These are phyloP conservation scores for Strigops habroptila DNA, from an alignment of 2,113 vertebrate genomes.

Conservation along the genomic window DNA sequence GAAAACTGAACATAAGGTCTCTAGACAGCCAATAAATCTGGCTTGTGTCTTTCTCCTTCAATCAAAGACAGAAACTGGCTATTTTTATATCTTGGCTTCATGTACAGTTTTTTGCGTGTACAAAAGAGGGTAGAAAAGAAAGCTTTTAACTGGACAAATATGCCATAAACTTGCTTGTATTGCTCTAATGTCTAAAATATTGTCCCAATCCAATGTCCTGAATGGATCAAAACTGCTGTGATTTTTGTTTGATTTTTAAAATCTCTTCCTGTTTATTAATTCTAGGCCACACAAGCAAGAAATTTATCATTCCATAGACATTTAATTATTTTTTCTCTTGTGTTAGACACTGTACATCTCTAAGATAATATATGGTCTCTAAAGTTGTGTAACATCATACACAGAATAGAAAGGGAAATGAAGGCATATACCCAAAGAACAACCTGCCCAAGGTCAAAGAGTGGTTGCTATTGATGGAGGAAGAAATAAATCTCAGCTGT, in stretches of 20 bases:
- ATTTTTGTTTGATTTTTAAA: background rate
- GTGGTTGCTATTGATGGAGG: background rate
- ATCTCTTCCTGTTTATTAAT: background rate
- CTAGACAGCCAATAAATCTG: constrained; percentile 59
- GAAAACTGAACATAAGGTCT: constrained; percentile 66
- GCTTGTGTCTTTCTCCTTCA: constrained; percentile 37
- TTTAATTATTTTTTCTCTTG: background rate
- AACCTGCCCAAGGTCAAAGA: background rate
- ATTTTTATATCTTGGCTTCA: constrained; percentile 25
- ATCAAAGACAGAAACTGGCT: constrained; percentile 22
- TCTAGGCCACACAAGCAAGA: background rate
- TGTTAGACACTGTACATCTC: background rate
- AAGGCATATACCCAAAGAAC: background rate
- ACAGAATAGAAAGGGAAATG: background rate
- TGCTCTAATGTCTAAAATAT: background rate
- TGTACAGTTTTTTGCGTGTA: background rate
- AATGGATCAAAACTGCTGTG: background rate
- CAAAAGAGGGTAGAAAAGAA: background rate
- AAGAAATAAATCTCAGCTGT: background rate
- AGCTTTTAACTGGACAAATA: background rate
- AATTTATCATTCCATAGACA: background rate
- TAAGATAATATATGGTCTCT: background rate
- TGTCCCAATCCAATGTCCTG: background rate
- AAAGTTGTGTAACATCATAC: background rate
- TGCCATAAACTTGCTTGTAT: background rate